A percentile compares a stretch with the other conserved stretches of the same genome.
Conservation (phyloP, 2,113 vertebrate genomes). For the Lasiurus borealis region DNA sequence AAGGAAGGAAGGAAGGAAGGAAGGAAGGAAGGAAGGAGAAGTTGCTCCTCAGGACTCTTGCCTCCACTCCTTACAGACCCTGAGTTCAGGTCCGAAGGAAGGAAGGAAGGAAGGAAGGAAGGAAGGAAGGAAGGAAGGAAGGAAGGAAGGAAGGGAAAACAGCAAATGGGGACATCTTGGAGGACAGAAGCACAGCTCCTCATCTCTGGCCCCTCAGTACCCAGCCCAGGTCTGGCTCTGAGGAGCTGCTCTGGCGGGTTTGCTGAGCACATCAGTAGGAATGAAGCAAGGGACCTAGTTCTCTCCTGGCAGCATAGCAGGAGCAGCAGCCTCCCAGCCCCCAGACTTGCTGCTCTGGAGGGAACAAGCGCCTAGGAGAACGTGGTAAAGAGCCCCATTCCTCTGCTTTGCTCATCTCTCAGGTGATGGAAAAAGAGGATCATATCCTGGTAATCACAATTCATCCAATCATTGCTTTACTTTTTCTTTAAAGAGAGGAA, state of each 20-base stretch:
- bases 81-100: too few relatives aligned
- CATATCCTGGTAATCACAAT: not conserved
- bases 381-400: not conserved
- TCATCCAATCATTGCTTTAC: not conserved
- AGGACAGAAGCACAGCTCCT: not conserved
- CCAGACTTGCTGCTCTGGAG: not conserved
- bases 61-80: too few relatives aligned
- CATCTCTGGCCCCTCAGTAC: not conserved
- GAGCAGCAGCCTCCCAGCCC: not conserved
- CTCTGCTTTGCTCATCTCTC: not conserved
- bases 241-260: not conserved
- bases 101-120: too few relatives aligned
- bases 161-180: not conserved
- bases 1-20: too few relatives aligned
- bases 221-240: not conserved
- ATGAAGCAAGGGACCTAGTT: not conserved
- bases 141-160: too few relatives aligned
- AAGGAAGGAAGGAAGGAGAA: too few relatives aligned
- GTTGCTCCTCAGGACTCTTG: too few relatives aligned
- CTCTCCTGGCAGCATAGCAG: not conserved
- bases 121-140: too few relatives aligned
- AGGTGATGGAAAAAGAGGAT: not conserved
- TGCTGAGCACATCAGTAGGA: not conserved
- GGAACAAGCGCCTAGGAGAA: not conserved
- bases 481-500: conserved; percentile 47